A percentile compares a stretch with the other conserved stretches of the same genome.
These are phyloP conservation scores for Drosophila kanekoi DNA, from an alignment of 2,888 invertebrate species.

Conservation along the genomic window DNA sequence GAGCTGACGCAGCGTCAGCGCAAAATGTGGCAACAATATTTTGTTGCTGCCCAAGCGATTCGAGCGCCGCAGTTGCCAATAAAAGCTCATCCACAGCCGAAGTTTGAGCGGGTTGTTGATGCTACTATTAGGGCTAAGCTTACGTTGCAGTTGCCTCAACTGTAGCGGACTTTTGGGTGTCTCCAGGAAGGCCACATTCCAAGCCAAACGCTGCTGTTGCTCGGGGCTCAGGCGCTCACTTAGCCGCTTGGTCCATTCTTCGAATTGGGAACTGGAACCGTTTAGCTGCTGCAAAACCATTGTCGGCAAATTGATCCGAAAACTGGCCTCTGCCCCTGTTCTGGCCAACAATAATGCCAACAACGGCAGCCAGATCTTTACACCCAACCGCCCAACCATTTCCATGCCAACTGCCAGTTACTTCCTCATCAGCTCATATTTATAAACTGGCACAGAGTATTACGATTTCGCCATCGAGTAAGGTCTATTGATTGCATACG, in stretches of 20 bases:
- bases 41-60: slow-evolving; percentile 14
- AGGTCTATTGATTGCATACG: too few relatives aligned
- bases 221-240: slow-evolving; percentile 15
- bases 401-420: slow-evolving; percentile 24
- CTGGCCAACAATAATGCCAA: slow-evolving; percentile 7
- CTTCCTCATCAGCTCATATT: slow-evolving; percentile 14
- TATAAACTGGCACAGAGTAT: neutral
- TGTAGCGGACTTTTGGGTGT: slow-evolving; percentile 1
- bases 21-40: slow-evolving; percentile 53
- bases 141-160: slow-evolving; percentile 17
- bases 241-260: slow-evolving; percentile 43
- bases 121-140: slow-evolving; percentile 29
- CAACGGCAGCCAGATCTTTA: neutral
- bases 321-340: neutral
- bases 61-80: slow-evolving; percentile 53
- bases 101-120: slow-evolving; percentile 49
- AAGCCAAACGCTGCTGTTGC: slow-evolving; percentile 50
- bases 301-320: neutral
- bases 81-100: slow-evolving; percentile 61
- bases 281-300: slow-evolving; percentile 25
- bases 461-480: neutral
- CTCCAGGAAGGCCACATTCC: slow-evolving; percentile 45
- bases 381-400: slow-evolving; percentile 33
- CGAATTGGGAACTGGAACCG: slow-evolving; percentile 19
- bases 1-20: slow-evolving; percentile 45